Percentiles rank a stretch among this genome's conserved stretches.
Conservation (phyloP, 2,797 vertebrate genomes). For the Falco columbarius region DNA sequence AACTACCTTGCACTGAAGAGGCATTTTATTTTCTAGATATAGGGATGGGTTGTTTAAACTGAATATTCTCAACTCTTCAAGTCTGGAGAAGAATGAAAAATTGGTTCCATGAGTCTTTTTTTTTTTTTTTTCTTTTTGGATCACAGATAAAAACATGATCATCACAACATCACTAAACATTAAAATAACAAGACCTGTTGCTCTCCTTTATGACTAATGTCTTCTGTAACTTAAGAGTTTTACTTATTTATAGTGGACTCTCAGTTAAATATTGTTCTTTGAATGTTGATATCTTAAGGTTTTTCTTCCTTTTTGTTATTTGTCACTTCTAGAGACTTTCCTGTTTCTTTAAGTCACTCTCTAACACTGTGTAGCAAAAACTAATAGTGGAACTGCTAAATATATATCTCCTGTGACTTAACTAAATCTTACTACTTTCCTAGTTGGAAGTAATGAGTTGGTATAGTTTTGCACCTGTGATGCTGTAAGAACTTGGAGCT, state of each 20-base stretch:
- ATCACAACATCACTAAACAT: not conserved
- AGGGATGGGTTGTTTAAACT: not conserved
- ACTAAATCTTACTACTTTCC: not conserved
- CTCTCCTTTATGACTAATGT: not conserved
- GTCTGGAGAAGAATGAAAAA: not conserved
- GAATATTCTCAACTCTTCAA: not conserved
- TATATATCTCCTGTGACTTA: not conserved
- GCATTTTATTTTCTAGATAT: not conserved
- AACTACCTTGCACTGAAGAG: not conserved
- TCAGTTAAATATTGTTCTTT: not conserved
- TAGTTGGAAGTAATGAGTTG: not conserved
- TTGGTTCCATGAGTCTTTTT: not conserved
- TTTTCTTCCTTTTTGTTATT: not conserved
- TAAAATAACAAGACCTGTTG: not conserved
- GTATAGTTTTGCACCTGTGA: not conserved
- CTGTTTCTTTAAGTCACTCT: not conserved
- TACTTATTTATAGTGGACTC: not conserved
- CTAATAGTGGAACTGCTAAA: not conserved
- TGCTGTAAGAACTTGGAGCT: not conserved
- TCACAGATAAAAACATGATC: not conserved
- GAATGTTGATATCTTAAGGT: not conserved
- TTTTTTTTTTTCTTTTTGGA: not conserved
- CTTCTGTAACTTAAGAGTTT: not conserved
- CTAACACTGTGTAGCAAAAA: not conserved
- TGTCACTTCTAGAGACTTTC: not conserved